Evolutionary conservation across 1,140 invertebrate species (phyloP).

Genomic region (Dolichoris vasculosae): DNA sequence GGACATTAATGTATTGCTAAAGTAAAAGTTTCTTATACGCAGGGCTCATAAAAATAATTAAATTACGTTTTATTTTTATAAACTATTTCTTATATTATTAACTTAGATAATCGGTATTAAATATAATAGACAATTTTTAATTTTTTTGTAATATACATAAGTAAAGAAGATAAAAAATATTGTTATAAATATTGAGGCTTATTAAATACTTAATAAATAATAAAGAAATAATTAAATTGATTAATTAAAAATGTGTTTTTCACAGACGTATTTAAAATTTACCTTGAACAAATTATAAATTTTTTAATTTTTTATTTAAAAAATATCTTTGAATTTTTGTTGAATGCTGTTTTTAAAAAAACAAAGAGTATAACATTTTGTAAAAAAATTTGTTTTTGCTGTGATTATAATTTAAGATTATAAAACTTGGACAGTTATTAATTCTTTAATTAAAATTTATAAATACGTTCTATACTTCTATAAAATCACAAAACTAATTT

Average conservation of each 20-base stretch:
- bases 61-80: too few species aligned
- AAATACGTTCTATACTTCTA: too few species aligned
- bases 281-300: not conserved
- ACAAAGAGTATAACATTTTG: too few species aligned
- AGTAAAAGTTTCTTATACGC: not conserved
- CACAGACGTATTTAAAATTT: not conserved
- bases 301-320: not conserved
- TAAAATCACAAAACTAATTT: too few species aligned
- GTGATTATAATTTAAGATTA: too few species aligned
- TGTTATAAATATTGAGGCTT: conserved; percentile 28
- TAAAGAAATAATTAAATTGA: conserved; percentile 14
- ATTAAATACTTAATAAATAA: conserved; percentile 4
- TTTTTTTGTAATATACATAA: not conserved
- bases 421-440: too few species aligned
- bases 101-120: not conserved
- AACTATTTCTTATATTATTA: not conserved
- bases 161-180: too few species aligned
- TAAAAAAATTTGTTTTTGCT: too few species aligned
- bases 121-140: not conserved
- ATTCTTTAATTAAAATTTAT: too few species aligned
- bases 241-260: not conserved
- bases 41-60: not conserved
- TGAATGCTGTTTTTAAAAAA: too few species aligned
- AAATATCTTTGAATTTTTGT: too few species aligned
- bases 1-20: not conserved